A percentile compares a stretch with the other conserved stretches of the same genome.
Conservation (phyloP, 2,797 vertebrate genomes). For the Lates japonicus region DNA sequence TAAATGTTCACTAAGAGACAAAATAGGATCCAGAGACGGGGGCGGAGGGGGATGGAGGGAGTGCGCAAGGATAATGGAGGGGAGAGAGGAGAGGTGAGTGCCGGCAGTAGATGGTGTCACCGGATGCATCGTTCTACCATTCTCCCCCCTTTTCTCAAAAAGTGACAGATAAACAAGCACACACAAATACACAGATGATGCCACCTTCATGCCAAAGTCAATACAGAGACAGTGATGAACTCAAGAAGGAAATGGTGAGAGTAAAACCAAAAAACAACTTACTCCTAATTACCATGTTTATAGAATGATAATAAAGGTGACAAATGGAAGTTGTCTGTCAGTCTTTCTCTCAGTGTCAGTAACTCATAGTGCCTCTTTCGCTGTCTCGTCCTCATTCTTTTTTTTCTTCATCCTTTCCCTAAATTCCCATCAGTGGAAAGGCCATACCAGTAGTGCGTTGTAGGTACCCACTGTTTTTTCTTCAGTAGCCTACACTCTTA, state of each 20-base stretch:
- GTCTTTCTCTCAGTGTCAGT: neutral
- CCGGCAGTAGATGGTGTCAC: conserved; percentile 53
- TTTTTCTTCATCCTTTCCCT: too few relatives aligned
- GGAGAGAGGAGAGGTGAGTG: conserved; percentile 58
- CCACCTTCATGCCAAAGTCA: conserved; percentile 25
- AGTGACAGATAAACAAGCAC: conserved; percentile 25
- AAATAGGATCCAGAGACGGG: conserved; percentile 39
- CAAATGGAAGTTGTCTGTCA: neutral
- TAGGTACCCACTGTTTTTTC: neutral
- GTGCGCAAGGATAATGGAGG: conserved; percentile 55
- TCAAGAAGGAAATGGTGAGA: neutral
- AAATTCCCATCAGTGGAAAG: neutral
- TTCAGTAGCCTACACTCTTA: neutral
- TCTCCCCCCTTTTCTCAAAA: conserved; percentile 7
- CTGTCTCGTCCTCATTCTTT: neutral
- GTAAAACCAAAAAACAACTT: conserved; percentile 12
- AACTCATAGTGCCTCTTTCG: neutral
- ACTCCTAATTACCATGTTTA: conserved; percentile 2
- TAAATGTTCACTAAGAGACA: conserved; percentile 59
- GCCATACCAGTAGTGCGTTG: neutral
- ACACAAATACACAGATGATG: conserved; percentile 11
- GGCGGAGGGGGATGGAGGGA: conserved; percentile 35
- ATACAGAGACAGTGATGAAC: conserved; percentile 25
- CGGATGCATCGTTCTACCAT: neutral
- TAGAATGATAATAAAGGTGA: conserved; percentile 12